Evolutionary conservation across 2,888 invertebrate species (phyloP).

Genomic region (Apamea crenata): DNA sequence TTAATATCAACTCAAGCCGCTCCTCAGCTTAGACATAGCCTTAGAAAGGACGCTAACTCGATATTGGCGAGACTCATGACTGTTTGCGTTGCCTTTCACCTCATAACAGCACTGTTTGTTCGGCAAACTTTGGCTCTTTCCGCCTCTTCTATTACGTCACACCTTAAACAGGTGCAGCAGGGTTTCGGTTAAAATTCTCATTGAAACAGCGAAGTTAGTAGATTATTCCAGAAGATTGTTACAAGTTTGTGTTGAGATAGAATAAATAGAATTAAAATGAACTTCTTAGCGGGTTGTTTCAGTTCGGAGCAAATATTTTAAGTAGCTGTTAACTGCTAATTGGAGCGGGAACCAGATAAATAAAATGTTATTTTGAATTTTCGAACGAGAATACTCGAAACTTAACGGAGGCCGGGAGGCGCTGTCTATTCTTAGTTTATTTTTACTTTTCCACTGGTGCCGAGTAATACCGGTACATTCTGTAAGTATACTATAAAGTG

Average conservation of each 20-base stretch:
- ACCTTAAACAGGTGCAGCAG: slow-evolving; percentile 17
- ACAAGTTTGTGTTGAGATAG: slow-evolving; percentile 13
- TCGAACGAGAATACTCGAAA: background rate
- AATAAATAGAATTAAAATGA: slow-evolving; percentile 31
- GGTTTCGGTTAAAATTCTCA: slow-evolving; percentile 17
- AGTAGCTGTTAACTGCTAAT: background rate
- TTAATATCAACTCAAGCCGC: background rate
- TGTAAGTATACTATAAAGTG: slow-evolving; percentile 1
- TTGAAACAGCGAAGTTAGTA: background rate
- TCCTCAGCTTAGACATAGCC: background rate
- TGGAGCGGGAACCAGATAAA: slow-evolving; percentile 5
- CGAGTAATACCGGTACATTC: background rate
- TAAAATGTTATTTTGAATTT: background rate
- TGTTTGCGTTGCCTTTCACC: slow-evolving; percentile 51
- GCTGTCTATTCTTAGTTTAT: background rate
- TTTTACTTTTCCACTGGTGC: background rate
- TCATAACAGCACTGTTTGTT: slow-evolving; percentile 53
- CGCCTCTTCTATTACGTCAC: slow-evolving; percentile 26
- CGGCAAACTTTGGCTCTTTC: slow-evolving; percentile 50
- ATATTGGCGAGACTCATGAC: slow-evolving; percentile 25
- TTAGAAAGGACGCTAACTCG: slow-evolving; percentile 29
- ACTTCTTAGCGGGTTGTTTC: slow-evolving; percentile 3
- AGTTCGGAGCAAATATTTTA: slow-evolving; percentile 8
- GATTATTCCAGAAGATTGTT: slow-evolving; percentile 25
- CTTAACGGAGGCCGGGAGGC: too few species aligned